Evolutionary conservation across 2,888 invertebrate species (phyloP), one percentile per base, ranked within the genome.

Genomic region (Hofmannophila pseudospretella): DNA sequence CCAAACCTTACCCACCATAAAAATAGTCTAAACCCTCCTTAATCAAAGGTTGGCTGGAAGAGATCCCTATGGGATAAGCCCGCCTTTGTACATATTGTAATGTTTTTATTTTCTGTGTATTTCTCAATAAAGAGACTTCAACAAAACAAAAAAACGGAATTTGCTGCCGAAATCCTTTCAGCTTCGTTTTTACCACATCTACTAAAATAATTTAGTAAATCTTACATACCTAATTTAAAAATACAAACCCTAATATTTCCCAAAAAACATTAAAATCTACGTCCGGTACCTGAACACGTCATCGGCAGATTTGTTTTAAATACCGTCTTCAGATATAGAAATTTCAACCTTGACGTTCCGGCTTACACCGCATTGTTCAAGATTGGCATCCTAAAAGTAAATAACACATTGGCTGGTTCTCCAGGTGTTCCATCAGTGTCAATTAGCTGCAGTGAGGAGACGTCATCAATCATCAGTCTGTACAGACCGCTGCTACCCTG

Each of bases 361-460:
- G 3, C n/a, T n/a, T 7, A 32, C 11, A 10, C 8, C 7, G 9
- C 14, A 7, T n/a, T 23, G 14, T 23, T 58, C 57, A 39, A 51
- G 46, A 20, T 45, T 35, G 43, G 38, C 45, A 50, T 53, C 41
- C 26, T 34, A 44, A 42, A 37, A 42, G 53, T 57, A 54, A 49
- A 49, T 53, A 48, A 41, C 55, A 54, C 50, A 48, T 60, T 63
- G 56, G 68, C 54, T 49, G 43, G 65, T 62, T 57, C n/a, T 53
- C 59, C 56, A 49, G 58, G 57, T 77, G 77, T 81, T 86, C 86
- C 78, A 85, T 86, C 86, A 86, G 70, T 84, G 86, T 86, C 86
- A 85, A 86, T 86, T 86, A 86, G 75, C 45, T 74, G 75, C 73
- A 72, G 67, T 76, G 76, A 78, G 65, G 80, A 78, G 72, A 68